These are phyloP conservation scores for Hylia prasina DNA, from an alignment of 2,113 vertebrate species.

Conservation along the genomic window DNA sequence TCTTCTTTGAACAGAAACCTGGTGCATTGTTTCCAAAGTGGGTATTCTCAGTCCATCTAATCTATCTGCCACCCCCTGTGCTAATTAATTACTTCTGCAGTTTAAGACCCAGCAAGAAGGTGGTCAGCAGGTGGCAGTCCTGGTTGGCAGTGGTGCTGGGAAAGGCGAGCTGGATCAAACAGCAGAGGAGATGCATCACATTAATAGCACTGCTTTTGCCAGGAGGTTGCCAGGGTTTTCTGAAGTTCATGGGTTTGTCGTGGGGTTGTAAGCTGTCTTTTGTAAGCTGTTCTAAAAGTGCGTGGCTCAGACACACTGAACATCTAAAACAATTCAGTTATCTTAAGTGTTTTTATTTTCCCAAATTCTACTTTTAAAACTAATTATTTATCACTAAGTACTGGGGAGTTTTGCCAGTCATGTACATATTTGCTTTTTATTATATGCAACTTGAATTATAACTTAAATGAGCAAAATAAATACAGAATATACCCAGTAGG, in stretches of 20 bases:
- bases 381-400: not conserved
- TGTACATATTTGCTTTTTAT: not conserved
- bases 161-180: not conserved
- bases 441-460: not conserved
- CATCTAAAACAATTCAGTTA: not conserved
- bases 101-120: not conserved
- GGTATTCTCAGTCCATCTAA: not conserved
- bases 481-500: not conserved
- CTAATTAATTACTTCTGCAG: not conserved
- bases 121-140: not conserved
- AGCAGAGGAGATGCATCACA: not conserved
- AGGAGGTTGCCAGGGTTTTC: not conserved
- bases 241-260: not conserved
- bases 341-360: not conserved
- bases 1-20: not conserved
- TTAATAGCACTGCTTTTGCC: not conserved
- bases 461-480: not conserved
- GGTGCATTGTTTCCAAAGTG: not conserved
- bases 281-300: not conserved
- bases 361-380: not conserved
- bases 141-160: not conserved
- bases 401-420: rapidly evolving
- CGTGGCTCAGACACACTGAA: not conserved
- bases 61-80: not conserved
- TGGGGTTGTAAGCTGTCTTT: not conserved